Percentiles rank a stretch among this genome's conserved stretches.
phyloP scores from a whole-genome alignment of 2,888 invertebrate species.

The Zootermopsis nevadensis region DNA sequence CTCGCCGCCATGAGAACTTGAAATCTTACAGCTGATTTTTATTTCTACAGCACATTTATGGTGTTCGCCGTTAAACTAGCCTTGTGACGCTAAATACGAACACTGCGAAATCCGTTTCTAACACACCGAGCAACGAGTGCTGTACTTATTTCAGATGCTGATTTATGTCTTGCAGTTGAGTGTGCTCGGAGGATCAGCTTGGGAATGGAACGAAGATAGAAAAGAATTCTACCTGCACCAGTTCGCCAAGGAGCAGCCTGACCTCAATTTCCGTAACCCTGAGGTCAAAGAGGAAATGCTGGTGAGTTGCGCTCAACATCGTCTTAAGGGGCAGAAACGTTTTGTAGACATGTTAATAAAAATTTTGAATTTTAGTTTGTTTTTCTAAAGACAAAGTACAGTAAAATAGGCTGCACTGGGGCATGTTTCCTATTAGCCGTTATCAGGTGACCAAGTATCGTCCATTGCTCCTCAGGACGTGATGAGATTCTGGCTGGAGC shows the following conservation, averaged over 20 bases:
- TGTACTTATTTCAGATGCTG: no score
- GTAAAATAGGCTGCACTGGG: no score
- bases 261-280: slow-evolving; percentile 67
- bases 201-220: slow-evolving; percentile 63
- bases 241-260: slow-evolving; percentile 67
- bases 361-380: no score
- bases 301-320: slow-evolving; percentile 47
- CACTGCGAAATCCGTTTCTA: not conserved
- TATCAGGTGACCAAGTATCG: no score
- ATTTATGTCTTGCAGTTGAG: slow-evolving; percentile 60
- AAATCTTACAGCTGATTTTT: no score
- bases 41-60: no score
- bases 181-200: slow-evolving; percentile 67
- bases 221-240: slow-evolving; percentile 68
- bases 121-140: not conserved
- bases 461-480: slow-evolving; percentile 63
- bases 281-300: slow-evolving; percentile 59
- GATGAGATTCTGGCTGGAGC: slow-evolving; percentile 78
- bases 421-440: no score
- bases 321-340: no score
- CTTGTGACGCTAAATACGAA: not conserved
- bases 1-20: no score
- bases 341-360: no score
- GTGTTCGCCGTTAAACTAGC: not conserved
- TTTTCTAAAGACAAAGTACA: no score